Evolutionary conservation across 2,888 invertebrate genomes (phyloP), one percentile per base, ranked within the genome.

Genomic region (Agriotes lineatus): DNA sequence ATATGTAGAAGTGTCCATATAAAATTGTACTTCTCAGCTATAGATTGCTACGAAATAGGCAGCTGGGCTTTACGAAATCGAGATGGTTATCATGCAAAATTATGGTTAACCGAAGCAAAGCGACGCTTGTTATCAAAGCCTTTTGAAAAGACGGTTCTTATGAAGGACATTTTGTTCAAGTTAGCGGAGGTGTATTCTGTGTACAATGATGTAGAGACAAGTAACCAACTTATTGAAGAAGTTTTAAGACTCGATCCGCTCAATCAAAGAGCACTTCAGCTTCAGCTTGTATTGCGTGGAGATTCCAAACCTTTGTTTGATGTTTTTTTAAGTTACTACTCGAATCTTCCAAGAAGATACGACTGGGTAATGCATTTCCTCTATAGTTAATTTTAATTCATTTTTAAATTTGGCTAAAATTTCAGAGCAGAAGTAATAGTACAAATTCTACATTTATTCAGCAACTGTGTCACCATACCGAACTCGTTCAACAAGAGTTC

Each of bases 21-120:
- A 20, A 22, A 6, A 16, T 1, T 0, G n/a, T 12, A 3, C 14
- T 16, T 58, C 44, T 44, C 16, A 59, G 48, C 22, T 18, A 25
- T 52, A 39, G 63, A 63, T 25, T 63, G 54, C 16, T 54, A 42
- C 19, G 42, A 63, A 25, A 63, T 63, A 30, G 63, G 54, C 22
- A 25, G n/a, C 12, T 42, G 33, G 39, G 63, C 54, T 42, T 44
- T 52, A 35, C 42, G 42, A 20, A 39, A 54, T 54, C 30, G 25
- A 18, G 63, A 63, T 54, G 52, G 39, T 42, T 63, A 63, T n/a
- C 63, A 54, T 12, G 39, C 54, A 14, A 39, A 42, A 33, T 44
- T 63, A 14, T 63, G 54, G 63, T 10, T 63, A 42, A 54, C 16
- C 19, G 63, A 54, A 20, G 63, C 63, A 54, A 22, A 44, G 25